Percentiles rank a stretch among this genome's conserved stretches.
Evolutionary conservation across 2,113 vertebrate species (phyloP).

Genomic region (Oenanthe melanoleuca): DNA sequence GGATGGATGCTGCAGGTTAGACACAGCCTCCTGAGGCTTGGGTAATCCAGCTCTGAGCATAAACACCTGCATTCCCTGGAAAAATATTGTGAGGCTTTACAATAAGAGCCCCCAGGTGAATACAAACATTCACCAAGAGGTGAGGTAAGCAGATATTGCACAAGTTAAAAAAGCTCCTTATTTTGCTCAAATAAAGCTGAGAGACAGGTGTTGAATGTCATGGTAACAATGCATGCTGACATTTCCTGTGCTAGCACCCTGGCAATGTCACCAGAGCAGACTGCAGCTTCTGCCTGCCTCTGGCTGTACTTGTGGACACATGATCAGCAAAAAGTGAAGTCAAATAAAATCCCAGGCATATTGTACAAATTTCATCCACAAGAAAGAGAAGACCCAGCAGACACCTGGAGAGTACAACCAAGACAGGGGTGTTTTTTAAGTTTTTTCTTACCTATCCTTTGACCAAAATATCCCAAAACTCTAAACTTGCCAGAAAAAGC

Average conservation of each 20-base stretch:
- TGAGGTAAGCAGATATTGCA: neutral
- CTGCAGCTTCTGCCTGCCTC: neutral
- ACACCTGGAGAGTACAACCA: neutral
- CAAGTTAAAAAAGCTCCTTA: neutral
- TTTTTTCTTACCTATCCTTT: neutral
- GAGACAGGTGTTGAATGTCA: neutral
- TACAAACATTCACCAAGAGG: neutral
- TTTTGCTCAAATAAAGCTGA: neutral
- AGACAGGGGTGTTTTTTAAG: neutral
- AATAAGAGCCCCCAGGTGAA: neutral
- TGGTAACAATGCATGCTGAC: accelerated
- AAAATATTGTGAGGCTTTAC: neutral
- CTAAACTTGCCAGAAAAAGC: neutral
- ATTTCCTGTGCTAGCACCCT: neutral
- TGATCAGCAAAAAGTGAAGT: neutral
- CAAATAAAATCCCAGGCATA: neutral
- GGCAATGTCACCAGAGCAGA: neutral
- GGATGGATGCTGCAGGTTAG: neutral
- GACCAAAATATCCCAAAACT: neutral
- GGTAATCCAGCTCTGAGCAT: neutral
- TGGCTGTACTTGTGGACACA: neutral
- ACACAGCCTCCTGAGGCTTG: neutral
- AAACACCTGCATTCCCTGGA: neutral
- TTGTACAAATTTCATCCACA: neutral
- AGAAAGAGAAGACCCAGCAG: neutral